phyloP scores from a whole-genome alignment of 2,797 vertebrate species.

The Ceryle rudis region DNA sequence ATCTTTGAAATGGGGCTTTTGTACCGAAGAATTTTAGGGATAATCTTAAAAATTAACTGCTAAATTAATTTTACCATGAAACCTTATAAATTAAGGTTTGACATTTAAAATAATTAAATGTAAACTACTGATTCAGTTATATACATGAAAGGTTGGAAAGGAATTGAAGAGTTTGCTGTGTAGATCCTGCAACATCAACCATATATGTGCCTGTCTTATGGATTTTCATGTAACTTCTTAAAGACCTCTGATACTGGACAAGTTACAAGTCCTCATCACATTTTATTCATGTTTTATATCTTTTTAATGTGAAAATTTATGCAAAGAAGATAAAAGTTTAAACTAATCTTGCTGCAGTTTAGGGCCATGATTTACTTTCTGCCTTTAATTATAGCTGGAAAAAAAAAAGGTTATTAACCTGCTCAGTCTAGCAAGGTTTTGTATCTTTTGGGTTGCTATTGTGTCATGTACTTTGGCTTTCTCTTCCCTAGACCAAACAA shows the following conservation, averaged over 20 bases:
- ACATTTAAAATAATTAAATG: not conserved
- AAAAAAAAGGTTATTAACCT: not conserved
- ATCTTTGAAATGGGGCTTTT: not conserved
- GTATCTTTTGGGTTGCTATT: not conserved
- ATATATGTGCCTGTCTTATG: not conserved
- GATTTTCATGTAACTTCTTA: not conserved
- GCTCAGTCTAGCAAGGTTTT: not conserved
- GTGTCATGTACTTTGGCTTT: not conserved
- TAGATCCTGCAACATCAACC: not conserved
- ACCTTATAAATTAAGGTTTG: not conserved
- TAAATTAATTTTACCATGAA: not conserved
- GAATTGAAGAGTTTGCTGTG: not conserved
- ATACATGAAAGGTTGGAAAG: not conserved
- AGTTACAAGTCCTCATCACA: not conserved
- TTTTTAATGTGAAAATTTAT: not conserved
- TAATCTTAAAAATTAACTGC: not conserved
- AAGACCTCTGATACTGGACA: not conserved
- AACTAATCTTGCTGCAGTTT: not conserved
- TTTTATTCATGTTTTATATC: not conserved
- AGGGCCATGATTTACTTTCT: not conserved
- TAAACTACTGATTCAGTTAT: not conserved
- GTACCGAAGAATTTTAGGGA: not conserved
- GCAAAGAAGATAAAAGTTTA: not conserved
- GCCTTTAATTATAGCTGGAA: not conserved
- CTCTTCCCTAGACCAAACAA: not conserved